Conservation (phyloP, 2,113 vertebrate species). For the Petromus typicus region DNA sequence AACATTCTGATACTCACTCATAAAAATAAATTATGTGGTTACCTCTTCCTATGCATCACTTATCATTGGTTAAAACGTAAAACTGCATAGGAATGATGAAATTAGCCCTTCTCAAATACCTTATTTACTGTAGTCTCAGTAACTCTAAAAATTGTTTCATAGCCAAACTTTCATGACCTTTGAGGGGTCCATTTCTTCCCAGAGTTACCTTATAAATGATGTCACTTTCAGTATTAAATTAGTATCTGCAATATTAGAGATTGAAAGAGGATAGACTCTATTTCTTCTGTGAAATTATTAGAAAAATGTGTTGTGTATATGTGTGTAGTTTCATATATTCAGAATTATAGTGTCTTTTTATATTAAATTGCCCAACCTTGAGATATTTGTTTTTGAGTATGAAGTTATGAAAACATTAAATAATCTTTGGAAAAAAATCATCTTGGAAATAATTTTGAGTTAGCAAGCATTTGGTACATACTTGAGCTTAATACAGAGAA, state of each 20-base stretch:
- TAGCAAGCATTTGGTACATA: constrained; percentile 45
- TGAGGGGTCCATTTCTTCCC: not conserved
- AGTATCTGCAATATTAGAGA: not conserved
- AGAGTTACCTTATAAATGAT: not conserved
- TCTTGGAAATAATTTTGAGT: constrained; percentile 63
- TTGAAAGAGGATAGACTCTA: not conserved
- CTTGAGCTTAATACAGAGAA: constrained; percentile 41
- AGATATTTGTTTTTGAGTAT: constrained; percentile 47
- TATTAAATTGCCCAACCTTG: constrained; percentile 43
- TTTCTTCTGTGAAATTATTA: constrained; percentile 52
- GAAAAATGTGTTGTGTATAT: not conserved
- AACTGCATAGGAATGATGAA: not conserved
- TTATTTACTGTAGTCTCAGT: not conserved
- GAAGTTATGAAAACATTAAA: constrained; percentile 26
- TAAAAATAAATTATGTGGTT: constrained; percentile 9
- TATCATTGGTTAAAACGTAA: not conserved
- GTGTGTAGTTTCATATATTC: not conserved
- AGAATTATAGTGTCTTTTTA: not conserved
- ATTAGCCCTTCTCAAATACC: not conserved
- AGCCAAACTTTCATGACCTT: not conserved
- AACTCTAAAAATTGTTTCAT: constrained; percentile 22
- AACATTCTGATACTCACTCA: constrained; percentile 8
- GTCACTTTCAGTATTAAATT: constrained; percentile 34
- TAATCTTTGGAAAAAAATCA: constrained; percentile 37
- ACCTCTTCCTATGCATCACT: not conserved